These are phyloP conservation scores for Manduca sexta DNA, from an alignment of 1,140 invertebrate species.

Conservation along the genomic window DNA sequence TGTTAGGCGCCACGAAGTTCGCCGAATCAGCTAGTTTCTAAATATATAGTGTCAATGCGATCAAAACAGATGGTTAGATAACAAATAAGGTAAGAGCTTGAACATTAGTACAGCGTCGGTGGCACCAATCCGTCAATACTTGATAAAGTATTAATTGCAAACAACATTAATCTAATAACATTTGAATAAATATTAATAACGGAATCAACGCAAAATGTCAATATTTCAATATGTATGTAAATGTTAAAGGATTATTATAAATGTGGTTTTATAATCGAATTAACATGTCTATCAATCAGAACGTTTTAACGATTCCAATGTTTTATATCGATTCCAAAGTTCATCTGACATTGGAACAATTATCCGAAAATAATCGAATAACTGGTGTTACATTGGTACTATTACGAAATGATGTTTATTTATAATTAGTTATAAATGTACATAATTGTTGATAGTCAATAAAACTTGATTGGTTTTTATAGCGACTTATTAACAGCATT, in stretches of 20 bases:
- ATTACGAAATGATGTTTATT: slow-evolving; percentile 22
- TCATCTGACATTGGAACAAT: slow-evolving; percentile 15
- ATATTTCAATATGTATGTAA: slow-evolving; percentile 14
- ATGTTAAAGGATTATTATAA: slow-evolving; percentile 16
- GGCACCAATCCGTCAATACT: background rate
- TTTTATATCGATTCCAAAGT: slow-evolving; percentile 5
- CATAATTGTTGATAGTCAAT: slow-evolving; percentile 13
- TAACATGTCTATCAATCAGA: slow-evolving; percentile 9
- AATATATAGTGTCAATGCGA: too few species aligned
- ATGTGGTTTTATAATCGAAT: slow-evolving; percentile 12
- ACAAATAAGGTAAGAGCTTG: too few species aligned
- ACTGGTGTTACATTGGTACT: slow-evolving; percentile 13
- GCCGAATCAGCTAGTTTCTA: too few species aligned
- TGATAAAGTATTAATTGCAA: slow-evolving; percentile 4
- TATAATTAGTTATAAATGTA: slow-evolving; percentile 16
- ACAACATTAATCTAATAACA: slow-evolving; percentile 3
- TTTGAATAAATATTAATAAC: slow-evolving; percentile 10
- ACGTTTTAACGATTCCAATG: slow-evolving; percentile 4
- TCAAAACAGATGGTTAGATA: too few species aligned
- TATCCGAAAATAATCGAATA: slow-evolving; percentile 12
- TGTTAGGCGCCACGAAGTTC: too few species aligned
- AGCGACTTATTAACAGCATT: slow-evolving; percentile 11
- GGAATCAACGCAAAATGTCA: slow-evolving; percentile 12
- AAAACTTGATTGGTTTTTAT: slow-evolving; percentile 23
- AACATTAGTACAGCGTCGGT: too few species aligned